These are phyloP conservation scores for Tetragonula carbonaria DNA, from an alignment of 2,888 invertebrate genomes.

Conservation along the genomic window DNA sequence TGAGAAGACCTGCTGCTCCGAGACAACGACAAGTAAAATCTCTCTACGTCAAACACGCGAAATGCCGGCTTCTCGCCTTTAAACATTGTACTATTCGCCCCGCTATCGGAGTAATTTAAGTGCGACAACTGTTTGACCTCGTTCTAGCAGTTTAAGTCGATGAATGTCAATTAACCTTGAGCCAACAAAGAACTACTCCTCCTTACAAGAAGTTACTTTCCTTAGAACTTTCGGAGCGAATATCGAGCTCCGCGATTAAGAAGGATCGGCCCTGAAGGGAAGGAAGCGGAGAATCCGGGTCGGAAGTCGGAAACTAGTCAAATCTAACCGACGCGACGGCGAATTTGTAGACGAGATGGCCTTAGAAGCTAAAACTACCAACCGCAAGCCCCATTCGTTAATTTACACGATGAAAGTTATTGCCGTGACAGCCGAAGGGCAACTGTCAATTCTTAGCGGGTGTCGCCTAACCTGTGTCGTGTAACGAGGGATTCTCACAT, in stretches of 20 bases:
- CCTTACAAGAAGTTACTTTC: neutral
- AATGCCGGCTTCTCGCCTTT: neutral
- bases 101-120: too few relatives aligned
- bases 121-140: neutral
- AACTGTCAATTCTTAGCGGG: slow-evolving; percentile 70
- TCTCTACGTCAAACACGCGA: too few relatives aligned
- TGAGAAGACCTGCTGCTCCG: too few relatives aligned
- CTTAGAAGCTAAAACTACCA: slow-evolving; percentile 50
- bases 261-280: neutral
- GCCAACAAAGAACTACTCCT: too few relatives aligned
- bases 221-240: neutral
- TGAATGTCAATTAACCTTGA: neutral
- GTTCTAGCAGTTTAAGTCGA: neutral
- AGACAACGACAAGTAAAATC: too few relatives aligned
- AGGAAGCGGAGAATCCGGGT: slow-evolving; percentile 36
- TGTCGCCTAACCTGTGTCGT: slow-evolving; percentile 49
- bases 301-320: slow-evolving; percentile 58
- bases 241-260: neutral
- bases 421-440: slow-evolving; percentile 52
- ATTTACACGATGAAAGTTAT: slow-evolving; percentile 71
- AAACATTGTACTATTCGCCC: too few relatives aligned
- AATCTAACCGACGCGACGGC: slow-evolving; percentile 40
- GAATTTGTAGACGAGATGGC: slow-evolving; percentile 44
- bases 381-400: slow-evolving; percentile 72
- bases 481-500: slow-evolving; percentile 70